phyloP scores from a whole-genome alignment of 2,797 vertebrate genomes.

The Limosa lapponica region DNA sequence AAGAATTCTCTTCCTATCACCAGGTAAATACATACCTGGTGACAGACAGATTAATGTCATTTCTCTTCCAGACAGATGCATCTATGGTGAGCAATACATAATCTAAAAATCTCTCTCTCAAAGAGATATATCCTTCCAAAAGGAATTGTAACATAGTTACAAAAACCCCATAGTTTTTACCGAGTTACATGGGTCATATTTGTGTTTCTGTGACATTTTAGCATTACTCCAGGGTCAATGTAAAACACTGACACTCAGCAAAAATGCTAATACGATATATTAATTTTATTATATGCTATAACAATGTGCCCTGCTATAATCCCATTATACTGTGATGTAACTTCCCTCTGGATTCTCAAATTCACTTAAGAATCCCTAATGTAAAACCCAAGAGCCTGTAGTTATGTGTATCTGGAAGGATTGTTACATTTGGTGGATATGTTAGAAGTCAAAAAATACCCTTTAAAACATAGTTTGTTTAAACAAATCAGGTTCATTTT shows the following conservation, averaged over 20 bases:
- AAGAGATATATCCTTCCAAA: background rate
- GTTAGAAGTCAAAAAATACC: background rate
- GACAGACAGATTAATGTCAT: too few species aligned
- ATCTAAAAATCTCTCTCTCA: background rate
- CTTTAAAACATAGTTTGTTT: background rate
- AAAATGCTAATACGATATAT: background rate
- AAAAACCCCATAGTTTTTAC: background rate
- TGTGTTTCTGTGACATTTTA: background rate
- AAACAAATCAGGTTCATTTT: background rate
- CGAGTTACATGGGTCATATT: background rate
- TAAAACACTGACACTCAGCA: background rate
- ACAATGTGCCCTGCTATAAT: background rate
- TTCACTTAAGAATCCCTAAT: slow-evolving; percentile 3
- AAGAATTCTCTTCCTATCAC: too few species aligned
- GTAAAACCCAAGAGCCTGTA: background rate
- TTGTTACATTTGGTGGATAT: background rate
- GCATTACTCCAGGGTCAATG: background rate
- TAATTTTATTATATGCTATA: background rate
- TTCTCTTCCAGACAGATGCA: too few species aligned
- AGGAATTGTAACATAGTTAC: background rate
- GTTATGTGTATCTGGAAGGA: background rate
- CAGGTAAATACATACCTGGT: too few species aligned
- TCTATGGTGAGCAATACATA: background rate
- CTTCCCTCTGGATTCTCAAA: slow-evolving; percentile 7
- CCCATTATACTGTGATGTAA: background rate